Conservation (phyloP, 2,797 vertebrate genomes). For the Silurus aristotelis region DNA sequence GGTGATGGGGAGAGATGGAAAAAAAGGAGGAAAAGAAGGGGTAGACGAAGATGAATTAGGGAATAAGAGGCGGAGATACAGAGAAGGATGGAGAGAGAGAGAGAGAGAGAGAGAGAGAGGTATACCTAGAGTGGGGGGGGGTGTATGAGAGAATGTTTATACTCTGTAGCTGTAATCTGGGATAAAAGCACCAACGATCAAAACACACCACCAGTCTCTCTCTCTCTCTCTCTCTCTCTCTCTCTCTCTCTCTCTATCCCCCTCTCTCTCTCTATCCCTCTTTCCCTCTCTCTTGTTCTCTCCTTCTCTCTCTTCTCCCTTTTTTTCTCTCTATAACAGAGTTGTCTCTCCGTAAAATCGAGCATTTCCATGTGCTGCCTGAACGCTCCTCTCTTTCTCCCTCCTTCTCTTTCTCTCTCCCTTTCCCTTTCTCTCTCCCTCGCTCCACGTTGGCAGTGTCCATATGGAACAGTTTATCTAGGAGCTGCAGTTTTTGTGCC, state of each 20-base stretch:
- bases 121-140: background rate
- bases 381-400: slow-evolving; percentile 29
- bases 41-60: too few species aligned
- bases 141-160: background rate
- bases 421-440: slow-evolving; percentile 48
- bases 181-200: slow-evolving; percentile 30
- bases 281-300: background rate
- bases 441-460: slow-evolving; percentile 45
- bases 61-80: background rate
- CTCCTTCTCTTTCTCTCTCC: slow-evolving; percentile 50
- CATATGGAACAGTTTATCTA: slow-evolving; percentile 76
- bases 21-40: background rate
- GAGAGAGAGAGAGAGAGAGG: background rate
- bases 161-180: slow-evolving; percentile 9
- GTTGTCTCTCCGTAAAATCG: slow-evolving; percentile 40
- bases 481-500: slow-evolving; percentile 60
- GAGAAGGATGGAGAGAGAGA: background rate
- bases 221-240: slow-evolving; percentile 18
- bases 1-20: background rate
- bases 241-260: slow-evolving; percentile 16
- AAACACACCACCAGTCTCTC: background rate
- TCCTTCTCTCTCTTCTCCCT: background rate
- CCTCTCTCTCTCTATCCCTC: slow-evolving; percentile 22
- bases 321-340: background rate
- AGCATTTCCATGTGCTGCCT: slow-evolving; percentile 46